Conservation (phyloP, 2,113 vertebrate genomes). For the Erinaceus europaeus region DNA sequence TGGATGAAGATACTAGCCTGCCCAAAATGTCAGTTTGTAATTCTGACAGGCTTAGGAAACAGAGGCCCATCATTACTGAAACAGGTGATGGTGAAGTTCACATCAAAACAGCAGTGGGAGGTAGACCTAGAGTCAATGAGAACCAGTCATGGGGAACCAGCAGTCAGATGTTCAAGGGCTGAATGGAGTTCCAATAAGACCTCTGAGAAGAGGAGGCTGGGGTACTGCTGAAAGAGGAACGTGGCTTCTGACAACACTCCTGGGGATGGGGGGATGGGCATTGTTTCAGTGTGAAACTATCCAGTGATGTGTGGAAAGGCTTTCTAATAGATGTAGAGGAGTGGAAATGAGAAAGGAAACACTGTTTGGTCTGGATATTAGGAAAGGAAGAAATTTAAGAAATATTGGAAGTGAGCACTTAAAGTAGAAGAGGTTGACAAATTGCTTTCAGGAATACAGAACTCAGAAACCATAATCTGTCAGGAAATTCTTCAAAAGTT, state of each 20-base stretch:
- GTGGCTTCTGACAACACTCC: background rate
- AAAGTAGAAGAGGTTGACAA: background rate
- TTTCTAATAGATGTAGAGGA: background rate
- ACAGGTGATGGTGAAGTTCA: too few species aligned
- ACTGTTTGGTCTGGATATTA: background rate
- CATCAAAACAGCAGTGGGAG: too few species aligned
- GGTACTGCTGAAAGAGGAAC: background rate
- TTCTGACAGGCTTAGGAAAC: too few species aligned
- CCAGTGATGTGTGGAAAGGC: background rate
- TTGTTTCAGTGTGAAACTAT: background rate
- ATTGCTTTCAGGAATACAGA: background rate
- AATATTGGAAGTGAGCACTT: background rate
- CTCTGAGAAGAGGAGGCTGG: background rate
- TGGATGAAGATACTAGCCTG: background rate
- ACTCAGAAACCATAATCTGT: background rate
- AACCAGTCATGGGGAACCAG: too few species aligned
- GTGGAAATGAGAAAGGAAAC: background rate
- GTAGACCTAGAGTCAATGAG: too few species aligned
- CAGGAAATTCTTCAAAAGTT: background rate
- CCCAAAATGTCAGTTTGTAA: too few species aligned
- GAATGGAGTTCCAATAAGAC: background rate
- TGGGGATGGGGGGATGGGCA: fast-evolving
- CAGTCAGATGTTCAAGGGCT: too few species aligned
- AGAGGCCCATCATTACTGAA: too few species aligned
- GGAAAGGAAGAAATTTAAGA: background rate